phyloP scores from a whole-genome alignment of 1,140 invertebrate genomes.

The Anoplophora glabripennis region DNA sequence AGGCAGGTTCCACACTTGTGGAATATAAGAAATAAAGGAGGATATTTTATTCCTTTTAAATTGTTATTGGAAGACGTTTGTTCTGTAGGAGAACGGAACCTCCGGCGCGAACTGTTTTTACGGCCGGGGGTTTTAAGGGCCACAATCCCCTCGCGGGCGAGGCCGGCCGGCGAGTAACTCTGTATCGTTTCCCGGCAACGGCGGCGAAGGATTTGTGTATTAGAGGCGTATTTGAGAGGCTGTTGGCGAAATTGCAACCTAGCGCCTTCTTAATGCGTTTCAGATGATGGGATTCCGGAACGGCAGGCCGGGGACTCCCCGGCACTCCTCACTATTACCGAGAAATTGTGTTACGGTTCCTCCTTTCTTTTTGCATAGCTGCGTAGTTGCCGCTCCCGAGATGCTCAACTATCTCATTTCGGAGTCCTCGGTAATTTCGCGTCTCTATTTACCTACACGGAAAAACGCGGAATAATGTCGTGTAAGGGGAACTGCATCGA shows the following conservation, averaged over 20 bases:
- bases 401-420: slow-evolving; percentile 8
- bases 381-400: slow-evolving; percentile 13
- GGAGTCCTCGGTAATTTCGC: slow-evolving; percentile 4
- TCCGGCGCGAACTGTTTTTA: no score
- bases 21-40: no score
- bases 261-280: slow-evolving; percentile 31
- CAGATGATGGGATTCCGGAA: slow-evolving; percentile 31
- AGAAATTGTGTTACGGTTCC: slow-evolving; percentile 28
- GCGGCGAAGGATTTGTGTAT: slow-evolving; percentile 18
- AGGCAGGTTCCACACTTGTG: no score
- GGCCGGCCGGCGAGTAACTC: neutral
- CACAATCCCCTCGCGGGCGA: no score
- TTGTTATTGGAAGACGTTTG: no score
- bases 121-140: no score
- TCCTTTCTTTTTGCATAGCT: slow-evolving; percentile 17
- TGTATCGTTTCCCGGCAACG: slow-evolving; percentile 10
- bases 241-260: slow-evolving; percentile 22
- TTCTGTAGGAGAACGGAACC: no score
- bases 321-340: slow-evolving; percentile 19
- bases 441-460: neutral
- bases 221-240: slow-evolving; percentile 23
- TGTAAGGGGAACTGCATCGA: neutral
- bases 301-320: slow-evolving; percentile 16
- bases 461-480: no score
- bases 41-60: no score